Evolutionary conservation across 2,888 invertebrate genomes (phyloP), one percentile per base, ranked within the genome.

Genomic region (Cartodere bifasciata): DNA sequence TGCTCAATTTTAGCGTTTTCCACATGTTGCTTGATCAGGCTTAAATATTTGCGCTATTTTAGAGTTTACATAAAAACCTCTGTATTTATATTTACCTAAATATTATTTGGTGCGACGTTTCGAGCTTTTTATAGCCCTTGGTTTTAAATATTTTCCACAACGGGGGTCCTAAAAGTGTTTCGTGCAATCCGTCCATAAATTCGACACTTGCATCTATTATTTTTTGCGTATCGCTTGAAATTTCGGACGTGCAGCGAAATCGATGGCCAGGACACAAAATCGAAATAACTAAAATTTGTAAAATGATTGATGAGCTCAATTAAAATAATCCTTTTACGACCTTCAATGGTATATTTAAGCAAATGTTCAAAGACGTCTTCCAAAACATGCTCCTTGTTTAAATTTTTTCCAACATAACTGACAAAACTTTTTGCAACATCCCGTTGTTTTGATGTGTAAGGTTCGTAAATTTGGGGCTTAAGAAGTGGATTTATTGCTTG

Each of bases 261-360:
- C 64, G 52, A 22, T 50, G 50, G 35, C 69, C 69, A 41, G 71
- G 69, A 28, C 64, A 63, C 16, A 65, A 59, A 30, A 64, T 47
- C 3, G 67, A 69, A 27, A 68, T 64, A n/a, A 65, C 68, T 68
- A 41, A 23, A 54, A 48, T n/a, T n/a, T n/a, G n/a, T n/a, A n/a
- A n/a, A n/a, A n/a, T n/a, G n/a, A n/a, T n/a, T n/a, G n/a, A n/a
- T n/a, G n/a, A n/a, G n/a, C n/a, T n/a, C n/a, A n/a, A n/a, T n/a
- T n/a, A n/a, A n/a, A n/a, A n/a, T n/a, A n/a, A n/a, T n/a, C n/a
- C n/a, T n/a, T n/a, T n/a, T n/a, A n/a, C 32, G 47, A 63, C 64
- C 56, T 52, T 64, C 63, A 27, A 63, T 55, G 7, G 63, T 48
- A 43, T 51, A 64, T 30, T 53, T 55, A 28, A 60, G 45, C 7